These are phyloP conservation scores for Prenolepis imparis DNA, from an alignment of 2,888 invertebrate species.

Conservation along the genomic window DNA sequence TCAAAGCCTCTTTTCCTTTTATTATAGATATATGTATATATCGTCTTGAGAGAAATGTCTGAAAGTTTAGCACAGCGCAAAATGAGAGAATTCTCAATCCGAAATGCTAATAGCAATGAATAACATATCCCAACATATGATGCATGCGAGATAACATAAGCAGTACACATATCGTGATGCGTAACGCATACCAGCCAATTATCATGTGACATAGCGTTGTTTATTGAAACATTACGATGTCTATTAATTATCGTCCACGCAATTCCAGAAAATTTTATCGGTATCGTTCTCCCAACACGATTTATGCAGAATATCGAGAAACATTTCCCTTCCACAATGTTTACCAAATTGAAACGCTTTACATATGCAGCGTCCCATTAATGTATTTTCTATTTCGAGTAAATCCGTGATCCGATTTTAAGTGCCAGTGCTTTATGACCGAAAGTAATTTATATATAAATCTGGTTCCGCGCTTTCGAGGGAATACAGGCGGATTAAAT, in stretches of 20 bases:
- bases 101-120: background rate
- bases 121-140: conserved; percentile 1
- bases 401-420: conserved; percentile 57
- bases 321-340: conserved; percentile 40
- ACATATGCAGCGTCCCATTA: conserved; percentile 39
- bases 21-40: background rate
- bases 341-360: conserved; percentile 56
- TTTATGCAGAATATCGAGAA: conserved; percentile 41
- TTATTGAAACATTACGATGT: conserved; percentile 40
- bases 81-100: background rate
- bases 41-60: background rate
- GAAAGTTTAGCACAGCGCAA: background rate
- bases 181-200: conserved; percentile 27
- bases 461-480: conserved; percentile 38
- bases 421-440: conserved; percentile 56
- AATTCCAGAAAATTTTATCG: conserved; percentile 46
- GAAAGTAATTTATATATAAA: conserved; percentile 58
- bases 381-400: conserved; percentile 56
- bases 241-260: conserved; percentile 50
- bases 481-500: conserved; percentile 49
- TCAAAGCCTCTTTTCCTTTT: too few relatives aligned
- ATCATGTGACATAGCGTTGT: conserved; percentile 26
- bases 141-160: background rate
- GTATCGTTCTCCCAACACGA: conserved; percentile 25
- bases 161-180: background rate